Evolutionary conservation across 2,888 invertebrate genomes (phyloP), one percentile per base, ranked within the genome.

Genomic region (Polymixis lichenea): DNA sequence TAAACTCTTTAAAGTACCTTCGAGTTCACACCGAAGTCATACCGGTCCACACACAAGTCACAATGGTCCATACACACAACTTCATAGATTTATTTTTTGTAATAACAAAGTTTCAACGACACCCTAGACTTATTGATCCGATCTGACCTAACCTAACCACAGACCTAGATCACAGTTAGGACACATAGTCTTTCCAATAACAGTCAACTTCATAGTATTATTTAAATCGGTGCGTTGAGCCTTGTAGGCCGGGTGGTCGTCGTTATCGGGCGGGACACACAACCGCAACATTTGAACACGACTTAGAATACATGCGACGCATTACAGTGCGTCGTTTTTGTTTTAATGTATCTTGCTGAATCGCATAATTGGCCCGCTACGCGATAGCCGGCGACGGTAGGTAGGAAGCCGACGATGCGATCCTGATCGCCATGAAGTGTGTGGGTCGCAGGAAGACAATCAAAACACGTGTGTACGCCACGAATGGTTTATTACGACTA

Each of bases 221-320:
- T 80, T 80, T 77, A 78, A 80, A 83, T 78, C 43, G 25, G 62
- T 71, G 64, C 62, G 62, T 65, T 72, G 56, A 72, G 70, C 72
- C 81, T 56, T 75, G 82, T 70, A 80, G 77, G 70, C 68, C 25
- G 71, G 69, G 28, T 53, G 38, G 17, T 1, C 49, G 38, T 22
- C 56, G 79, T 76, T 86, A 87, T 84, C 84, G 71, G 69, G 53
- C n/a, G 76, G 72, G 75, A 83, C 85, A 87, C 82, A 80, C 80
- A 85, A 89, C 90, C 88, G 75, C 88, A 86, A 61, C 58, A 68
- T 65, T 86, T 75, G 28, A 73, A 56, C 68, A 75, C 64, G 74
- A 71, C 77, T 84, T 87, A 83, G 0, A 65, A 75, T 13, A 62
- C 32, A 38, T 72, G 17, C 72, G n/a, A 0, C 17, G 0, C 0